Base-by-base conservation (phyloP, 1,140 invertebrate genomes). In the Berghia stephanieae region DNA sequence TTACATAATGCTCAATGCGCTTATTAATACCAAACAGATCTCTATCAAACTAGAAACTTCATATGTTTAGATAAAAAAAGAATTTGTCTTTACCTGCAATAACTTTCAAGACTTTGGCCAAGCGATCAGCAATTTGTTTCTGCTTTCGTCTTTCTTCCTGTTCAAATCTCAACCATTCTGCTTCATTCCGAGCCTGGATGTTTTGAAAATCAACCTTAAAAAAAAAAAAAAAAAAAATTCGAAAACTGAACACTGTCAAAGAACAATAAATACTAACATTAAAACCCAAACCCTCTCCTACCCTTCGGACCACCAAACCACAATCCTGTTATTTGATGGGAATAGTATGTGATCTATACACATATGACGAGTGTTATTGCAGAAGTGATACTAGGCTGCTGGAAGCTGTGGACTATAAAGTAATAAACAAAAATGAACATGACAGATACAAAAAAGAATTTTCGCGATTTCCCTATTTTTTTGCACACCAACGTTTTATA, bases 181-280 rank as follows among this genome's bases (percentile, higher is more conserved):
- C 83, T 49, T 82, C 52, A 74, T 68, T 83, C 57, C 81, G 78
- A 21, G 85, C 83, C 66, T 86, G 79, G 38, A 89, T 83, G 78
- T 88, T 81, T 76, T 84, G 81, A 73, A 90, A 90, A 83, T 90
- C 86, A 63, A 90, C 81, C 89, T 89, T 78, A n/a, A 72, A 76
- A 71, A 16, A 76, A 21, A 44, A 8, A 75, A 16, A 31, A 68
- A 13, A 78, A 67, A 68, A 60, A 13, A 13, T 21, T 27, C 31
- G 27, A 63, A 63, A 27, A 63, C 13, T 18, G 27, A 10, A 31
- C 13, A 63, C 13, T 69, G 16, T 8, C 13, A 42, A 16, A 13
- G 27, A 13, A 69, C 16, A 16, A 69, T 38, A n/a, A n/a, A n/a
- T n/a, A n/a, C n/a, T n/a, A n/a, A n/a, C n/a, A n/a, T n/a, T n/a